Conservation (phyloP, 1,140 invertebrate genomes). For the Caenorhabditis elegans region WBcel235 BX284606.5:11116501-11117000, state of each 20-base stretch:
- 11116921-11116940: slow-evolving; percentile 6
- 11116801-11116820: neutral
- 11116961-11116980: slow-evolving; percentile 21
- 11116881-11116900: neutral
- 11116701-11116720: neutral
- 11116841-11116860: neutral
- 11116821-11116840: neutral
- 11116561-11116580: slow-evolving; percentile 42
- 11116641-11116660: neutral
- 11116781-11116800: slow-evolving; percentile 11
- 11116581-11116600: slow-evolving; percentile 19
- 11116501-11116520: neutral
- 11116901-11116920: slow-evolving; percentile 19
- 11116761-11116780: neutral
- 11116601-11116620: slow-evolving; percentile 6
- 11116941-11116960: neutral
- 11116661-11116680: neutral
- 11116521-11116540: neutral
- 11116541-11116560: neutral
- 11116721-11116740: neutral
- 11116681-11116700: neutral
- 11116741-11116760: slow-evolving; percentile 20
- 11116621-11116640: neutral
- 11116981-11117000: neutral
- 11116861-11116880: slow-evolving; percentile 3